Conservation (phyloP, 1,140 invertebrate genomes). For the Cyclina sinensis region DNA sequence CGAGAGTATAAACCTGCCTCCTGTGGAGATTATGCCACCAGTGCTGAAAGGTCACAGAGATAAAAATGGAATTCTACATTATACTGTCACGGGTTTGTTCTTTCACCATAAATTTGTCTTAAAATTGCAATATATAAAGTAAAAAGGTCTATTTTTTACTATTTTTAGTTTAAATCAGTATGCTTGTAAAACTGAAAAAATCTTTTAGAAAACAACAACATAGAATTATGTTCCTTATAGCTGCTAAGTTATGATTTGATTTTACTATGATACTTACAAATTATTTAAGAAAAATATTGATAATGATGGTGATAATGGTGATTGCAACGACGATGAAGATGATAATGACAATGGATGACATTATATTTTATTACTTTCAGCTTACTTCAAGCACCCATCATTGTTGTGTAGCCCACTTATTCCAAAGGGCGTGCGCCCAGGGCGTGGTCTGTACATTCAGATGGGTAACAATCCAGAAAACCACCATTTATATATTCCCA, state of each 20-base stretch:
- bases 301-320: too few relatives aligned
- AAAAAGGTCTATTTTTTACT: too few relatives aligned
- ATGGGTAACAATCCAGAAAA: conserved; percentile 76
- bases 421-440: conserved; percentile 70
- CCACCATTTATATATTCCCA: conserved; percentile 76
- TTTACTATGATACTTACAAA: too few relatives aligned
- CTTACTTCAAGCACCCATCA: conserved; percentile 83
- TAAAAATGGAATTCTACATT: conserved; percentile 71
- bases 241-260: too few relatives aligned
- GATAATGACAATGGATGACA: too few relatives aligned
- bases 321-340: too few relatives aligned
- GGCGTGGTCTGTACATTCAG: conserved; percentile 82
- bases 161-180: too few relatives aligned
- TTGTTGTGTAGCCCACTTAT: conserved; percentile 80
- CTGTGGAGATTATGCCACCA: conserved; percentile 75
- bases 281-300: too few relatives aligned
- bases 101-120: not conserved
- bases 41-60: conserved; percentile 71
- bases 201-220: too few relatives aligned
- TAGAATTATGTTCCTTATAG: too few relatives aligned
- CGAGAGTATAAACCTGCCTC: conserved; percentile 72
- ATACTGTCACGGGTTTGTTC: conserved; percentile 76
- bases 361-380: conserved; percentile 76
- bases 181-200: too few relatives aligned
- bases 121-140: too few relatives aligned